A percentile compares a stretch with the other conserved stretches of the same genome.
Conservation (phyloP, 1,140 invertebrate species). For the Drosophila azteca region DNA sequence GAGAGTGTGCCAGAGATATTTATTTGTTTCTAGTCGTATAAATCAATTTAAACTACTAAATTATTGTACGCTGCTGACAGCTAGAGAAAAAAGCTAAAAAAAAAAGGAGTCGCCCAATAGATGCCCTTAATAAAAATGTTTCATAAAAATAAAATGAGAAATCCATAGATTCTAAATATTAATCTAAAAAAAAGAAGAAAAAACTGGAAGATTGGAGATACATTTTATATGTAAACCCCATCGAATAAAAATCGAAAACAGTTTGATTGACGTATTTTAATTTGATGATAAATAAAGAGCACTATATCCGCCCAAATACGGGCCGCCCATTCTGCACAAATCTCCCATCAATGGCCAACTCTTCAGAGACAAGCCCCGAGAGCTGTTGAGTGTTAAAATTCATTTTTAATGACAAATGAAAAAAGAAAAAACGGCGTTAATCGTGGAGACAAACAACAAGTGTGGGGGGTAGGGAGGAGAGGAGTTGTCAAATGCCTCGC, state of each 20-base stretch:
- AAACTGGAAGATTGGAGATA: too few species aligned
- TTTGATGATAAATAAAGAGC: too few species aligned
- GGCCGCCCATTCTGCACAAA: background rate
- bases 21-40: constrained; percentile 55
- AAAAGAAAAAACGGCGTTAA: constrained; percentile 43
- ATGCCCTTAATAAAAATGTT: too few species aligned
- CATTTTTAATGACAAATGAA: constrained; percentile 60
- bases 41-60: constrained; percentile 58
- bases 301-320: background rate
- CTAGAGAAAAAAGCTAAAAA: background rate
- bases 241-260: too few species aligned
- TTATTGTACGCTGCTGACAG: constrained; percentile 39
- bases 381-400: constrained; percentile 50
- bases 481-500: constrained; percentile 20
- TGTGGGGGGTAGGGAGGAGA: background rate
- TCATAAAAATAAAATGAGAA: background rate
- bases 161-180: too few species aligned
- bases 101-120: background rate
- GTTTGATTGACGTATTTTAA: too few species aligned
- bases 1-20: constrained; percentile 10
- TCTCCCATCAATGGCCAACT: constrained; percentile 1
- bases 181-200: too few species aligned
- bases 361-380: background rate
- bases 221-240: background rate
- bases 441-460: background rate